Conservation (phyloP, 2,888 invertebrate species). For the Drymonia ruficornis region DNA sequence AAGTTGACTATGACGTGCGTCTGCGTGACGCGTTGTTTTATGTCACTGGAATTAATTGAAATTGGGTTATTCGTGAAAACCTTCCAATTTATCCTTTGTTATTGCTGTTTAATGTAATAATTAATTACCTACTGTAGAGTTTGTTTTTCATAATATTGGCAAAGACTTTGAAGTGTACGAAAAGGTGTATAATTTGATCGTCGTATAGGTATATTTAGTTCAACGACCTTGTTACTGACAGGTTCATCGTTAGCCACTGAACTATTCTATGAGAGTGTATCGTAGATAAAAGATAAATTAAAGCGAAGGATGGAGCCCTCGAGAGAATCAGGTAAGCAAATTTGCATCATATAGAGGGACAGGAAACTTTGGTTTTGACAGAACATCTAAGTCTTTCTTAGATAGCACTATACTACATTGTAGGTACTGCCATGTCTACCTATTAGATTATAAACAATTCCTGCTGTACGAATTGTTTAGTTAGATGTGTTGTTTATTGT, state of each 20-base stretch:
- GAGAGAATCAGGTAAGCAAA: constrained; percentile 77
- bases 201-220: constrained; percentile 81
- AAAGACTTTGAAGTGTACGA: constrained; percentile 46
- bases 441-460: constrained; percentile 33
- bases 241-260: constrained; percentile 81
- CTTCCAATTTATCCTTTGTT: constrained; percentile 23
- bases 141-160: constrained; percentile 46
- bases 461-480: constrained; percentile 14
- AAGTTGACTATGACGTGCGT: constrained; percentile 55
- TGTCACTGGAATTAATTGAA: constrained; percentile 58
- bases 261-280: constrained; percentile 78
- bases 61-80: constrained; percentile 46
- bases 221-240: constrained; percentile 85
- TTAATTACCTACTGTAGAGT: constrained; percentile 26
- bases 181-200: constrained; percentile 62
- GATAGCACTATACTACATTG: too few relatives aligned
- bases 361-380: constrained; percentile 12
- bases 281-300: constrained; percentile 62
- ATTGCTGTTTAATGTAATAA: constrained; percentile 22
- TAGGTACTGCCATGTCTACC: not conserved
- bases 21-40: constrained; percentile 74
- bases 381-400: constrained; percentile 8
- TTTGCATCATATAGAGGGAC: constrained; percentile 10
- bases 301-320: constrained; percentile 78
- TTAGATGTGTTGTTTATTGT: too few relatives aligned